Percentiles rank a stretch among this genome's conserved stretches.
Conservation (phyloP, 2,113 vertebrate species). For the Copsychus sechellarum region DNA sequence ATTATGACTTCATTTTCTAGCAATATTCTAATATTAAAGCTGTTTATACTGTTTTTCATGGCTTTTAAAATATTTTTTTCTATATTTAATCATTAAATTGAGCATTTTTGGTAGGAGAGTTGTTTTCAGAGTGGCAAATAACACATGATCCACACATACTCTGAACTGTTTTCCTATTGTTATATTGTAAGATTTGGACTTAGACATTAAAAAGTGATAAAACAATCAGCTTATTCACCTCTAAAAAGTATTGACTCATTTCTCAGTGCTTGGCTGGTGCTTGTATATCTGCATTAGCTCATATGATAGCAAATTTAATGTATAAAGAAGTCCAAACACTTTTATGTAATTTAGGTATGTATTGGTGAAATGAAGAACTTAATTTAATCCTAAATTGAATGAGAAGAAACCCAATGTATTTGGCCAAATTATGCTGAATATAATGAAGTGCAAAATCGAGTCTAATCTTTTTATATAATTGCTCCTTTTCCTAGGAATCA, state of each 20-base stretch:
- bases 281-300: neutral
- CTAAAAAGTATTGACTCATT: neutral
- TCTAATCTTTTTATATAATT: neutral
- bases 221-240: neutral
- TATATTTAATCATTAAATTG: neutral
- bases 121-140: neutral
- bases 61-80: neutral
- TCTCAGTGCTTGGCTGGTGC: neutral
- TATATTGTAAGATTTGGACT: neutral
- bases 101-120: neutral
- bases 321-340: neutral
- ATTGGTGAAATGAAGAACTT: neutral
- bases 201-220: neutral
- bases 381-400: conserved; percentile 13
- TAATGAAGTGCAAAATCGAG: neutral
- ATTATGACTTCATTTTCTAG: neutral
- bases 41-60: neutral
- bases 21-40: neutral
- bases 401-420: neutral
- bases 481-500: neutral
- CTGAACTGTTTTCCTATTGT: neutral
- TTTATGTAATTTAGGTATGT: neutral
- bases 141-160: neutral
- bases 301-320: neutral
- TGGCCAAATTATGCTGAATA: neutral